Evolutionary conservation across 2,113 vertebrate species (phyloP).

Genomic region (Mesitornis unicolor): DNA sequence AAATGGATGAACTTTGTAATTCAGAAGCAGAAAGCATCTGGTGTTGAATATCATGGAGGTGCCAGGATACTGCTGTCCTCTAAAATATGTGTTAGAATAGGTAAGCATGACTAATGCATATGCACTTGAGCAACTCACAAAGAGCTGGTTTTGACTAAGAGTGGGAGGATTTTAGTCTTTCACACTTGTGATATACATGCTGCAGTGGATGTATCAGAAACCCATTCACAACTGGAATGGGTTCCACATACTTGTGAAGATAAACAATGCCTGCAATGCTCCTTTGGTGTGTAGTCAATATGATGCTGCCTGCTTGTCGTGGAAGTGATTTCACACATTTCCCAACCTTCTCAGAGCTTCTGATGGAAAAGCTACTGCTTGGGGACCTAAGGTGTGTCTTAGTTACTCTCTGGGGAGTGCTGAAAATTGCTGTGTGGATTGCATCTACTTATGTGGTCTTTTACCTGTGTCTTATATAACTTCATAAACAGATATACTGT

Average conservation of each 20-base stretch:
- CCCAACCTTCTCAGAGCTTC: not conserved
- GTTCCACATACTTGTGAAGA: not conserved
- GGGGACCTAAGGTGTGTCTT: not conserved
- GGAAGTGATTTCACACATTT: not conserved
- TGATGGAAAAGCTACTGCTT: not conserved
- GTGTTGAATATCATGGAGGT: not conserved
- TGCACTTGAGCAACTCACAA: not conserved
- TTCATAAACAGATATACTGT: not conserved
- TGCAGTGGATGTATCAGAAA: not conserved
- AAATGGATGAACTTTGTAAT: not conserved
- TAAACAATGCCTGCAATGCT: fast-evolving
- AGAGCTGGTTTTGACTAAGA: not conserved
- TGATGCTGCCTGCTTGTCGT: not conserved
- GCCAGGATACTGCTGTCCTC: not conserved
- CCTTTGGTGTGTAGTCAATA: not conserved
- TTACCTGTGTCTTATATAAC: not conserved
- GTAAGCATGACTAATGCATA: not conserved
- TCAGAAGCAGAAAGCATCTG: not conserved
- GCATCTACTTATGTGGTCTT: not conserved
- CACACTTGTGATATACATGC: not conserved
- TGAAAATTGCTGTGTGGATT: not conserved
- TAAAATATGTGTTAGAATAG: not conserved
- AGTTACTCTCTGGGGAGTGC: not conserved
- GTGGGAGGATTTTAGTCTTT: not conserved
- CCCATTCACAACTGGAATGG: not conserved